Base-by-base conservation (phyloP, 2,113 vertebrate species). In the Aspidoscelis tigris region DNA sequence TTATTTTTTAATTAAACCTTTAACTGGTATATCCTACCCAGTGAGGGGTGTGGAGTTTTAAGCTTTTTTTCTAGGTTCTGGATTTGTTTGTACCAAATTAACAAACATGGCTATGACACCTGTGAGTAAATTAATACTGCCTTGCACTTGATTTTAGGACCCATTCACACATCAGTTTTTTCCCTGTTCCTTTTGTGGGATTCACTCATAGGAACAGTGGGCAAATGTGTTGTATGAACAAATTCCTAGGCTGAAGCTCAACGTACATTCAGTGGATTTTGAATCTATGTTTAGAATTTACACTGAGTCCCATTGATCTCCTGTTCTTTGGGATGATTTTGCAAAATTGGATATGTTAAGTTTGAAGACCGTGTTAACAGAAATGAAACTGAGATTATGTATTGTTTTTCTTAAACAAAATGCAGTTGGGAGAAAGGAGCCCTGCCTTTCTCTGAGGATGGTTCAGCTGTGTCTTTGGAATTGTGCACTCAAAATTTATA, bases 381-480 rank as follows among this genome's bases (percentile, higher is more conserved):
- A 88, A 90, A 91, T 86, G 69, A 84, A 90, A 76, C 76, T 91
- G 83, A 82, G 80, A 58, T 81, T 90, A 86, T 66, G 86, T 21
- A 80, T 90, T 85, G 22, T 89, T 80, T 75, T 65, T 93, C 18
- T 61, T 18, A 61, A 61, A 55, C 66, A 91, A 80, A 80, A 88
- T 74, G 86, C 84, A 88, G 21, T 21, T 72, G 75, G 80, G 33
- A 70, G 33, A 64, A 88, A 95, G 84, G 86, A 95, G 91, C 85
- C 89, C 92, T 93, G 89, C 89, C 58, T 96, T 96, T 96, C 95
- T 96, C 96, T 97, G 95, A 93, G 90, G 91, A 95, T 96, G 95
- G 95, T 96, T 97, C 96, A 96, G 95, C 95, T 96, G 89, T 89
- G 88, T 95, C 94, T 95, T 95, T 95, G 93, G 88, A 96, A 94